phyloP scores from a whole-genome alignment of 1,140 invertebrate genomes.

The silkworm (Bombyx mori) region ASM3026992v2 NC_085110.1:11151001-11151500 shows the following conservation, averaged over 20 bases:
- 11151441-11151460: no score
- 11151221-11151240: conserved; percentile 56
- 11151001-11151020: no score
- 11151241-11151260: conserved; percentile 38
- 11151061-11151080: conserved; percentile 14
- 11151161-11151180: conserved; percentile 7
- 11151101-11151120: background rate
- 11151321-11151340: background rate
- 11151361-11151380: no score
- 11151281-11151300: background rate
- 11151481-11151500: no score
- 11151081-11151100: background rate
- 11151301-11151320: background rate
- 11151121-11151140: background rate
- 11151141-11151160: background rate
- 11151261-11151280: conserved; percentile 25
- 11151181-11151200: conserved; percentile 25
- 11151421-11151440: no score
- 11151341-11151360: no score
- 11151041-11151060: no score
- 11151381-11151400: no score
- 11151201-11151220: conserved; percentile 44
- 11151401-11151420: no score
- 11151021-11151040: no score
- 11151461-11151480: no score